Base-by-base conservation (phyloP, 2,797 vertebrate genomes). In the Spea hammondii region DNA sequence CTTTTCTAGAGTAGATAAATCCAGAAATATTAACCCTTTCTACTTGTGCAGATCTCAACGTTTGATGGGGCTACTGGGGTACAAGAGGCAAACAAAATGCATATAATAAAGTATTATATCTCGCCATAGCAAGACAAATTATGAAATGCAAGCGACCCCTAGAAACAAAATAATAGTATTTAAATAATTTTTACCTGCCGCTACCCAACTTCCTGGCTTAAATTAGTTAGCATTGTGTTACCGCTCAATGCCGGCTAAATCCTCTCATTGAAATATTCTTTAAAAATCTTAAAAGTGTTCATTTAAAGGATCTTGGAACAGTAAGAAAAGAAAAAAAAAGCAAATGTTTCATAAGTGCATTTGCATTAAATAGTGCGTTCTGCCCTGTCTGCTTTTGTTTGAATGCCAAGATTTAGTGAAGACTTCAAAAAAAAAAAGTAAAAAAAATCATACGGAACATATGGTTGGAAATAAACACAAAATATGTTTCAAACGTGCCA, bases 371-470 rank as follows among this genome's bases (percentile, higher is more conserved):
- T 79, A 14, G 65, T 17, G 3, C 17, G 62, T 46, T 72, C 10
- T 13, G 62, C 70, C 44, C 46, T 51, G 69, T 48, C 54, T 59
- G 70, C 70, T 77, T 77, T 49, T 60, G 48, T 68, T 49, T 45
- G 62, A 68, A 68, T 68, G 79, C 79, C 79, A 77, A 72, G 74
- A 72, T 77, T 67, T 68, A 72, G 50, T 72, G 74, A 69, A 72
- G 54, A 72, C 64, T 72, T 72, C 45, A 81, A 54, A 55, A 32
- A 57, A 60, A 65, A 66, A 76, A 80, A 50, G 47, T 59, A 59
- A 32, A 32, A 32, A 32, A 32, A 32, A 45, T 68, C 69, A 45
- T 68, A 54, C 44, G 12, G 44, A 81, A 13, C 74, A 77, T 81
- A 81, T 77, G 74, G 79, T 77, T 11, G 48, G 54, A 69, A 72